These are phyloP conservation scores for Paramacrobiotus metropolitanus DNA, from an alignment of 1,140 invertebrate species.

Conservation along the genomic window DNA sequence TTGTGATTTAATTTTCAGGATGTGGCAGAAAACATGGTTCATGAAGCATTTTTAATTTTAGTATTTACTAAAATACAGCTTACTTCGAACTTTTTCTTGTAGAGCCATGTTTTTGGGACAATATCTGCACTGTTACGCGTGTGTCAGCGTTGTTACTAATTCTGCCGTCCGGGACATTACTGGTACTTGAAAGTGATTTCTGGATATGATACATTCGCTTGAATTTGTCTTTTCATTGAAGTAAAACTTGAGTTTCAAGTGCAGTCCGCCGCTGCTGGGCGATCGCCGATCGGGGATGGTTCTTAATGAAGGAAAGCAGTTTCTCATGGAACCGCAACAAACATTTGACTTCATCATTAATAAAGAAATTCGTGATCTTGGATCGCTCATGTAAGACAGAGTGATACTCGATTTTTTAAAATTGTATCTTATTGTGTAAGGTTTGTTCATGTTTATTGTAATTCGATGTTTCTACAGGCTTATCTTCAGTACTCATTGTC, in stretches of 20 bases:
- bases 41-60: too few relatives aligned
- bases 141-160: not conserved
- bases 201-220: not conserved
- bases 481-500: too few relatives aligned
- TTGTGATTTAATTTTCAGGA: too few relatives aligned
- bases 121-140: not conserved
- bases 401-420: too few relatives aligned
- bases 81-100: not conserved
- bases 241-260: not conserved
- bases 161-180: not conserved
- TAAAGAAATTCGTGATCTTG: not conserved
- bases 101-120: slow-evolving; percentile 2
- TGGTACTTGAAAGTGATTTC: not conserved
- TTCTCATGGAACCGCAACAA: not conserved
- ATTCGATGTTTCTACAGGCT: too few relatives aligned
- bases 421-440: too few relatives aligned
- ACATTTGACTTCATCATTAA: not conserved
- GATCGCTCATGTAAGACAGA: not conserved
- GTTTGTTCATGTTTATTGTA: too few relatives aligned
- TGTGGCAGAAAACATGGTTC: too few relatives aligned
- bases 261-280: not conserved
- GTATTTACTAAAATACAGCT: too few relatives aligned
- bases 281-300: not conserved
- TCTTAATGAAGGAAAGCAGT: slow-evolving; percentile 1
- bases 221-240: not conserved